Evolutionary conservation across 1,140 invertebrate genomes (phyloP).

Genomic region (Aphelenchoides avenae): DNA sequence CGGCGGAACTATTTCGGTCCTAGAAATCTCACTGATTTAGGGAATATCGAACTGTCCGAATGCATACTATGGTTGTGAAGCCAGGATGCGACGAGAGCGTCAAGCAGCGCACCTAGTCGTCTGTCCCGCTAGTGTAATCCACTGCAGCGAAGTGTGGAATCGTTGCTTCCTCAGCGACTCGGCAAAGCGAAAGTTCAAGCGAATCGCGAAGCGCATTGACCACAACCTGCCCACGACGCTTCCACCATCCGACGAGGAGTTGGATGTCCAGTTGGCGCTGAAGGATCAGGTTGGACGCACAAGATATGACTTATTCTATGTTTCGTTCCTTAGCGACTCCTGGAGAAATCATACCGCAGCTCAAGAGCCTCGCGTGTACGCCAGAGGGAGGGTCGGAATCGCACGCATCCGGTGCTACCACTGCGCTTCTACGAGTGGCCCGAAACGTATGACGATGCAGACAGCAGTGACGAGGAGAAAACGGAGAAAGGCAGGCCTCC

Average conservation of each 20-base stretch:
- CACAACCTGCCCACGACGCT: too few species aligned
- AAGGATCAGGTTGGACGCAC: too few species aligned
- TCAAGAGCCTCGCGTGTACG: background rate
- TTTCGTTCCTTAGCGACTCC: too few species aligned
- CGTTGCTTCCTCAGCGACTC: constrained; percentile 8
- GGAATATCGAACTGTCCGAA: constrained; percentile 1
- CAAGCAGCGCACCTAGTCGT: constrained; percentile 3
- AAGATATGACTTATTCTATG: too few species aligned
- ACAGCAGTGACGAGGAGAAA: constrained; percentile 19
- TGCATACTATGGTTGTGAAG: constrained; percentile 5
- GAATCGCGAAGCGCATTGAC: too few species aligned
- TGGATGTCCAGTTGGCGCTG: too few species aligned
- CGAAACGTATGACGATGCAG: constrained; percentile 7
- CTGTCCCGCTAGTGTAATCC: constrained; percentile 11
- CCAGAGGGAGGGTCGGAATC: constrained; percentile 1
- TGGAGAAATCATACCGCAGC: too few species aligned
- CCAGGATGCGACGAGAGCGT: background rate
- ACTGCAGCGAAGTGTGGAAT: constrained; percentile 12
- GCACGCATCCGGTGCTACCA: constrained; percentile 10
- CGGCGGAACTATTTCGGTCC: background rate
- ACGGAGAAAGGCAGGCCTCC: constrained; percentile 15
- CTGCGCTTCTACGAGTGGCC: background rate
- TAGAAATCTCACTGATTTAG: background rate
- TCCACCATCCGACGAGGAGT: too few species aligned
- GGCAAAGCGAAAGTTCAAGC: constrained; percentile 10